Evolutionary conservation across 1,140 invertebrate species (phyloP), one percentile per base, ranked within the genome.

Genomic region (Neotoxoptera formosana): DNA sequence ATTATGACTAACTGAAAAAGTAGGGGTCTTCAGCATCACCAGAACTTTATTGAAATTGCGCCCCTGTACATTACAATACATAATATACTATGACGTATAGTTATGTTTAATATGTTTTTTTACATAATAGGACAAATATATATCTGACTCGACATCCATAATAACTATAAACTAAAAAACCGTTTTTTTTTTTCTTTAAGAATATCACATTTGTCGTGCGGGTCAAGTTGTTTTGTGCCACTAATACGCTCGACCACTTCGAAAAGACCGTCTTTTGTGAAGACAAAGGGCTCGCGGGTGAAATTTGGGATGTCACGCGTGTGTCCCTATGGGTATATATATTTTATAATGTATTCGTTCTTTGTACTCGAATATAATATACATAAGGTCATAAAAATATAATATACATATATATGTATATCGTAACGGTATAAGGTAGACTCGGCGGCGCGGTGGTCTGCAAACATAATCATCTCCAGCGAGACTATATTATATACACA

Each of bases 381-480:
- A 84, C 34, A 84, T 41, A 41, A 45, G 21, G 76, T 81, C 34
- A 83, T 83, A 81, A 20, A 21, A 14, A 30, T 76, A 34, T 76
- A n/a, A 11, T 25, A 36, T 36, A 21, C 21, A 84, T 41, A 84
- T 41, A 23, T 83, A 84, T 84, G 17, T 53, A 11, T 84, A 45
- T 41, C 23, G 23, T 30, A 25, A 41, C 23, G 6, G 41, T 47
- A 11, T 47, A 34, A 76, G 60, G n/a, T 47, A 41, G 21, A 47
- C 41, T 47, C 14, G 7, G 25, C 41, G 84, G 84, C 41, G 14
- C 14, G n/a, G 23, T 17, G 47, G 86, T 88, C 30, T 25, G 86
- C 86, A 88, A 88, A 88, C 86, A 88, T 88, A 88, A 88, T 88
- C 88, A 56, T 89, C n/a, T 17, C 34, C 34, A 25, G 17, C 25